phyloP scores from a whole-genome alignment of 2,888 invertebrate species.

The Microctonus aethiopoides region DNA sequence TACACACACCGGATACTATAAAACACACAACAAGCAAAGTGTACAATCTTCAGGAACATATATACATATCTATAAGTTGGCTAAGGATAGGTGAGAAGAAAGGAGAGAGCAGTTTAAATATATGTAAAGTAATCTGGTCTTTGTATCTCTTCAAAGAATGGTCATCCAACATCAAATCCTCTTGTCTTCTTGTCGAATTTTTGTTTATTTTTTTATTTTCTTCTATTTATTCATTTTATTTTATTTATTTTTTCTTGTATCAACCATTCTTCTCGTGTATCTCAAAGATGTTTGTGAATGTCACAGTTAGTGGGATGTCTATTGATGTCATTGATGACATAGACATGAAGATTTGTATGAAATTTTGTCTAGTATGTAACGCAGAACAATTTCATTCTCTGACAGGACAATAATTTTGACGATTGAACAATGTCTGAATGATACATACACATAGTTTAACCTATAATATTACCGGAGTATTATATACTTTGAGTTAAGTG shows the following conservation, averaged over 20 bases:
- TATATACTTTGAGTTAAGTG: slow-evolving; percentile 5
- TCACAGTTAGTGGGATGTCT: neutral
- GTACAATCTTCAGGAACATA: slow-evolving; percentile 7
- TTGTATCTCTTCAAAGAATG: slow-evolving; percentile 11
- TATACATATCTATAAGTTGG: neutral
- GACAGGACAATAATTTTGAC: slow-evolving; percentile 27
- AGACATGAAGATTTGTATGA: neutral
- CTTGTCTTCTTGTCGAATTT: neutral
- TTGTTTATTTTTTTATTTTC: too few species aligned
- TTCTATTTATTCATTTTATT: too few species aligned
- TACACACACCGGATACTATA: slow-evolving; percentile 39
- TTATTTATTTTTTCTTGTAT: too few species aligned
- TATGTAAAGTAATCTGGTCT: slow-evolving; percentile 48
- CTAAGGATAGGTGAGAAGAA: slow-evolving; percentile 41
- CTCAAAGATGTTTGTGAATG: neutral
- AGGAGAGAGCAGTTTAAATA: slow-evolving; percentile 39
- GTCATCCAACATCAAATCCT: neutral
- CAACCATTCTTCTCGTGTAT: neutral
- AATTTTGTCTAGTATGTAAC: slow-evolving; percentile 1
- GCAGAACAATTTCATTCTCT: slow-evolving; percentile 17
- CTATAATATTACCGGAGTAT: too few species aligned
- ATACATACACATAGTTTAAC: slow-evolving; percentile 25
- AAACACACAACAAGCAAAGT: slow-evolving; percentile 45
- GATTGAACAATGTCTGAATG: neutral
- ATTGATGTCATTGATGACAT: neutral